A percentile compares a stretch with the other conserved stretches of the same genome.
These are phyloP conservation scores for Heliothis peltigera DNA, from an alignment of 2,888 invertebrate genomes.

Conservation along the genomic window DNA sequence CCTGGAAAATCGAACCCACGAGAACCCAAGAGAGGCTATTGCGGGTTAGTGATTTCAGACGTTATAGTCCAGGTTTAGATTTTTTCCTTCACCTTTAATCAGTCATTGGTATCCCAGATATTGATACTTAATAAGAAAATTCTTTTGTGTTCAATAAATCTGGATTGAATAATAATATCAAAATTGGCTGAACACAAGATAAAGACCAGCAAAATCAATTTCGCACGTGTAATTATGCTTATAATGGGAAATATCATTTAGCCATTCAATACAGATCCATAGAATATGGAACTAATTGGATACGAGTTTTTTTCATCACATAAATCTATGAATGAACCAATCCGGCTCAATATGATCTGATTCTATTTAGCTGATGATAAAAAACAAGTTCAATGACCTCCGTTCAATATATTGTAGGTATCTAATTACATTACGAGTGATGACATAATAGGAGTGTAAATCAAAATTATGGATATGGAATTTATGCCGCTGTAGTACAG, in stretches of 20 bases:
- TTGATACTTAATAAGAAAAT: no score
- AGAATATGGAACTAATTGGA: not conserved
- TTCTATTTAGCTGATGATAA: slow-evolving; percentile 16
- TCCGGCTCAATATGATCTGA: slow-evolving; percentile 1
- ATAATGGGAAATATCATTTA: slow-evolving; percentile 2
- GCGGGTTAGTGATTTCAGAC: no score
- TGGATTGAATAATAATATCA: not conserved
- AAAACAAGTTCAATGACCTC: slow-evolving; percentile 33
- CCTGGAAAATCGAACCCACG: no score
- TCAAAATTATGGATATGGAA: not conserved
- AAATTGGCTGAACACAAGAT: not conserved
- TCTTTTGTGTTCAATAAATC: not conserved
- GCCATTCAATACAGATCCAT: not conserved
- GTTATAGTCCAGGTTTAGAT: no score
- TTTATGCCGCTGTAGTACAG: not conserved
- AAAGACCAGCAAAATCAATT: not conserved
- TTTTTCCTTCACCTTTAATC: no score
- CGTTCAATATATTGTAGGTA: slow-evolving; percentile 21
- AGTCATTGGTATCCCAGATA: no score
- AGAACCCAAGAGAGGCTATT: no score
- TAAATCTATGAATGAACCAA: slow-evolving; percentile 28
- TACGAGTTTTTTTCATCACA: slow-evolving; percentile 12
- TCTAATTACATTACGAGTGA: slow-evolving; percentile 19
- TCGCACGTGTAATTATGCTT: not conserved
- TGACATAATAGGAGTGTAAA: not conserved